These are phyloP conservation scores for Drosophila kambysellisi DNA, from an alignment of 2,888 invertebrate genomes.

Conservation along the genomic window DNA sequence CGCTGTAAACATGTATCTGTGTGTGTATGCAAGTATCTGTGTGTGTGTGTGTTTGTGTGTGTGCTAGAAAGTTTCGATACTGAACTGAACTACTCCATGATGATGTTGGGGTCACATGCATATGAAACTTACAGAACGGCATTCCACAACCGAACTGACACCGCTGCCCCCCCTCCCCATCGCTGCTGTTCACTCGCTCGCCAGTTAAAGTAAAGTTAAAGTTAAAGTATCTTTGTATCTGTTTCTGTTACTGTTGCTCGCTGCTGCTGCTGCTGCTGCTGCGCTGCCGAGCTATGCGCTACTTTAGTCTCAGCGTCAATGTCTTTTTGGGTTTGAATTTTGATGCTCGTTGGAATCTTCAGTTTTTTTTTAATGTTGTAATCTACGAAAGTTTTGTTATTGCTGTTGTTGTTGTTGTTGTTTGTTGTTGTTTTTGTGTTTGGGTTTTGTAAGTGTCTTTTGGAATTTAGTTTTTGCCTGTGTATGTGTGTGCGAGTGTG, in stretches of 20 bases:
- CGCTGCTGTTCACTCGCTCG: slow-evolving; percentile 11
- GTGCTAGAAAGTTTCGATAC: slow-evolving; percentile 72
- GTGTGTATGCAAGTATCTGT: slow-evolving; percentile 35
- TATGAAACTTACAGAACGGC: slow-evolving; percentile 83
- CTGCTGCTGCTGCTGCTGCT: slow-evolving; percentile 22
- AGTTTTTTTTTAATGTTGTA: slow-evolving; percentile 60
- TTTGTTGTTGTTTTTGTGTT: slow-evolving; percentile 40
- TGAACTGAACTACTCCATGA: slow-evolving; percentile 56
- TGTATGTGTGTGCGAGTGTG: slow-evolving; percentile 23
- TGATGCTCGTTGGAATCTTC: slow-evolving; percentile 43
- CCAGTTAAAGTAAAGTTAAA: slow-evolving; percentile 33
- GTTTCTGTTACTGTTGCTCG: slow-evolving; percentile 40
- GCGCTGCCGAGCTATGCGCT: slow-evolving; percentile 53
- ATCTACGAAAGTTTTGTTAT: slow-evolving; percentile 58
- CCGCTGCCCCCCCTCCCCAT: slow-evolving; percentile 19
- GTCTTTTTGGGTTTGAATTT: slow-evolving; percentile 32
- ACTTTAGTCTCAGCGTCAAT: slow-evolving; percentile 61
- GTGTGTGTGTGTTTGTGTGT: slow-evolving; percentile 34
- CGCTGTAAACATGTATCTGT: slow-evolving; percentile 21
- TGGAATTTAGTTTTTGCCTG: slow-evolving; percentile 32
- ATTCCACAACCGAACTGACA: slow-evolving; percentile 75
- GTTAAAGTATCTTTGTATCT: slow-evolving; percentile 58
- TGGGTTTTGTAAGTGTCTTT: slow-evolving; percentile 67
- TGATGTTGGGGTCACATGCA: slow-evolving; percentile 70
- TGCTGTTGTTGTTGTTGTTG: slow-evolving; percentile 34